A percentile compares a stretch with the other conserved stretches of the same genome.
Conservation (phyloP, 2,113 vertebrate genomes). For the Ibidorhyncha struthersii region DNA sequence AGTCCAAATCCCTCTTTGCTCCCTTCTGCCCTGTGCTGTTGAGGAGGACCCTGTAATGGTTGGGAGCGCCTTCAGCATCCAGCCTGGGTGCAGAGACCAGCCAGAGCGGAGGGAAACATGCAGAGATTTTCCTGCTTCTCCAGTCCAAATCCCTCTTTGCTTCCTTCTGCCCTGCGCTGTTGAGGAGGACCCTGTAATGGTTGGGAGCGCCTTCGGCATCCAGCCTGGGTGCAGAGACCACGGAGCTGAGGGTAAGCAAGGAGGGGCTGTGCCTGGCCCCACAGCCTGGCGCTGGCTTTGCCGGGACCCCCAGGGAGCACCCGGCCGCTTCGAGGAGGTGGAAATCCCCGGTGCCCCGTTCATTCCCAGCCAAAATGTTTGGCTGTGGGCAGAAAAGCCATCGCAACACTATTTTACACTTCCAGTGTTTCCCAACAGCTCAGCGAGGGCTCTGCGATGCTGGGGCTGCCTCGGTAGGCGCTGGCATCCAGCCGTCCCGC, state of each 20-base stretch:
- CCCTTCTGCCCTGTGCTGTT: background rate
- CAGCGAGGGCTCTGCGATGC: accelerated
- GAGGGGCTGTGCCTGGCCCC: background rate
- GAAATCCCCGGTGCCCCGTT: accelerated
- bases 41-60: accelerated
- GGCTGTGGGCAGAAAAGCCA: background rate
- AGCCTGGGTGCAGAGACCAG: background rate
- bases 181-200: accelerated
- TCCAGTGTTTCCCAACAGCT: background rate
- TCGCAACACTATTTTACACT: accelerated
- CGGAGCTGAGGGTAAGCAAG: background rate
- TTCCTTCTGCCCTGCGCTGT: background rate
- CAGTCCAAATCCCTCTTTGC: accelerated
- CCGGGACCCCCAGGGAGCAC: background rate
- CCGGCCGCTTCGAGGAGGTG: accelerated
- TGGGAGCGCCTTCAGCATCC: background rate
- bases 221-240: background rate
- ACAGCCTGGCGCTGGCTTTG: accelerated
- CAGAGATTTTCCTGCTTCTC: background rate
- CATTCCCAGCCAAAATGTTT: background rate
- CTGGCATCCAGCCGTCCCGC: background rate
- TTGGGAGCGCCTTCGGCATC: background rate
- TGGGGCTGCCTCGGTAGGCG: accelerated
- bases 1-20: accelerated
- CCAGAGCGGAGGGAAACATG: accelerated